Evolutionary conservation across 2,888 invertebrate species (phyloP), one percentile per base, ranked within the genome.

Genomic region (Stenichneumon culpator): DNA sequence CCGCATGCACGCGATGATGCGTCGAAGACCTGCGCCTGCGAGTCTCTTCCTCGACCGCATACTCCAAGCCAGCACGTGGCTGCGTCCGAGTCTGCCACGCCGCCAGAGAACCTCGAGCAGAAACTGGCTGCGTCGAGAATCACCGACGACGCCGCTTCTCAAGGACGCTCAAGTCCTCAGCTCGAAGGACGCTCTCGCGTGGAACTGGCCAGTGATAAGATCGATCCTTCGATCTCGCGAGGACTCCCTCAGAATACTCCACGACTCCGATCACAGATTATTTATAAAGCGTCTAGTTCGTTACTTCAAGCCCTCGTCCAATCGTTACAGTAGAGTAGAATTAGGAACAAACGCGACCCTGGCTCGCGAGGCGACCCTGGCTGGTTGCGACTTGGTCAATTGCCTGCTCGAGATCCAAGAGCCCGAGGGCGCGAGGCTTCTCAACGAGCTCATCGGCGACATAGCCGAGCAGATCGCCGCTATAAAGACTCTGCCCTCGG

Each of bases 181-280:
- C 79, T 96, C 96, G 82, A 97, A 97, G 89, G 98, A 98, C 90
- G 97, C 97, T 4, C 96, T 96, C 82, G 95, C 96, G 0, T 99
- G 99, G 99, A 97, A 99, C 93, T 99, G 99, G 99, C 97, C 97
- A 90, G 95, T 98, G n/a, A 97, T 99, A 86, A 95, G 97, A 86
- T 91, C 93, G 11, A 92, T 93, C 72, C 90, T 94, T 82, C 92
- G 95, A 91, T 94, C 95, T 91, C 92, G 94, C 22, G 94, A 94
- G 54, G 95, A 95, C 79, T 94, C 95, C 11, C 93, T 96, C 82
- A 95, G 95, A 82, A 95, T 95, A 88, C 92, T 97, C 22, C 96
- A 96, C 86, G 97, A 97, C 90, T 95, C 95, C 1, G 95, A 96
- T 87, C 95, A 96, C 90, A 95, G 95, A 82, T 94, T 95, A 84